These are phyloP conservation scores for Ooceraea biroi DNA, from an alignment of 1,140 invertebrate genomes.

Conservation along the genomic window DNA sequence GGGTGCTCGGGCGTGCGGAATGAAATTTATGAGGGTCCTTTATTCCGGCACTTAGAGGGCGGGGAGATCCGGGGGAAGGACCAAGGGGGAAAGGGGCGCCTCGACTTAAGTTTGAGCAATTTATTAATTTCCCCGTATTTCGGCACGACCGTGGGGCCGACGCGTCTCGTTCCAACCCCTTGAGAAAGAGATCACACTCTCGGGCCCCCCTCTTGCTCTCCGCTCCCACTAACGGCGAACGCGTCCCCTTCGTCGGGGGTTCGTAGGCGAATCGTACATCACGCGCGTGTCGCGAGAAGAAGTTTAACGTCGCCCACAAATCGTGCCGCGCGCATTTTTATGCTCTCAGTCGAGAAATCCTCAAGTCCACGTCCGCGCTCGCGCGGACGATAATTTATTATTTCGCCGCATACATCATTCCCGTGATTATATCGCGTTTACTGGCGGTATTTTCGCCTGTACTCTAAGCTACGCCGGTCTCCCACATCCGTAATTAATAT, in stretches of 20 bases:
- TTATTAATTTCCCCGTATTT: constrained; percentile 83
- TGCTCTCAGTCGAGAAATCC: constrained; percentile 44
- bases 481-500: constrained; percentile 34
- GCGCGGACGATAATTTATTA: constrained; percentile 70
- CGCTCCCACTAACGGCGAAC: background rate
- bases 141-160: constrained; percentile 58
- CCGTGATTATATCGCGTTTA: constrained; percentile 4
- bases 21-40: constrained; percentile 83
- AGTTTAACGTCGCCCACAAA: constrained; percentile 62
- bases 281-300: constrained; percentile 52
- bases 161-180: constrained; percentile 49
- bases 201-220: background rate
- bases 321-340: constrained; percentile 53
- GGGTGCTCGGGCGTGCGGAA: constrained; percentile 71
- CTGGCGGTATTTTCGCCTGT: background rate
- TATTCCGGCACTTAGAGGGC: constrained; percentile 78
- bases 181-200: constrained; percentile 63
- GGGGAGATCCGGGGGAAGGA: background rate
- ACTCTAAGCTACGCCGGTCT: background rate
- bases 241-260: too few species aligned
- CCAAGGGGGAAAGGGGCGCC: background rate
- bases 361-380: constrained; percentile 46
- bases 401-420: constrained; percentile 44
- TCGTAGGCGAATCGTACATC: constrained; percentile 51
- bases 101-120: constrained; percentile 82